Evolutionary conservation across 2,888 invertebrate genomes (phyloP), one percentile per base, ranked within the genome.

Genomic region (Phanerotoma sp.): DNA sequence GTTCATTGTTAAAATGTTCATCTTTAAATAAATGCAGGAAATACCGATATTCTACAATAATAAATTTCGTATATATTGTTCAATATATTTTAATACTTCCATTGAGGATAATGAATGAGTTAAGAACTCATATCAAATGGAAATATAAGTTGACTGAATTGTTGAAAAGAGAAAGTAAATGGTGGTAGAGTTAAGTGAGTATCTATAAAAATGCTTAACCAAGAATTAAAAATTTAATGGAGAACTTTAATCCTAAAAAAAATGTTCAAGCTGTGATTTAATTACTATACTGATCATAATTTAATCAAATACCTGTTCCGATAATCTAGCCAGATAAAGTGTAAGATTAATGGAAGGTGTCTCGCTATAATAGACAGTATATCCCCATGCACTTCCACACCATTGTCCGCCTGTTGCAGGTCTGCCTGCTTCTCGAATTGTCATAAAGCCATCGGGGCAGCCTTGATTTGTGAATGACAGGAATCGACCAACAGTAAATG

Each of bases 351-450:
- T 86, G 63, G 88, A 88, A 63, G 86, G 82, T 7, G 88, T 88
- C 78, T 91, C 90, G 75, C 89, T 90, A 81, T 90, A 91, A 78
- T 90, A 91, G 45, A 91, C 90, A 1, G 89, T 89, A 76, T 90
- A 89, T 5, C 90, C 89, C 88, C 89, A 89, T 1, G 89, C 89
- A 38, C 88, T 88, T 40, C 91, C 91, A 65, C 91, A 91, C 90
- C 90, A 91, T 74, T 88, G 87, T 6, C 91, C 91, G 4, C 86
- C 85, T 6, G 88, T 86, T 52, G 84, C 82, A 0, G 87, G 86
- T 0, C 88, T 82, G 64, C 86, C 86, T 45, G 84, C 80, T 74
- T 91, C 91, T 62, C 84, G 83, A 60, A 91, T 88, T 56, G 85
- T 87, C 83, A 91, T 87, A 77, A 86, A 86, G n/a, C 91, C 91